Conservation (phyloP, 30 jellyfish, hydroid and myxozoan species). For the Aurelia coerulea region DNA sequence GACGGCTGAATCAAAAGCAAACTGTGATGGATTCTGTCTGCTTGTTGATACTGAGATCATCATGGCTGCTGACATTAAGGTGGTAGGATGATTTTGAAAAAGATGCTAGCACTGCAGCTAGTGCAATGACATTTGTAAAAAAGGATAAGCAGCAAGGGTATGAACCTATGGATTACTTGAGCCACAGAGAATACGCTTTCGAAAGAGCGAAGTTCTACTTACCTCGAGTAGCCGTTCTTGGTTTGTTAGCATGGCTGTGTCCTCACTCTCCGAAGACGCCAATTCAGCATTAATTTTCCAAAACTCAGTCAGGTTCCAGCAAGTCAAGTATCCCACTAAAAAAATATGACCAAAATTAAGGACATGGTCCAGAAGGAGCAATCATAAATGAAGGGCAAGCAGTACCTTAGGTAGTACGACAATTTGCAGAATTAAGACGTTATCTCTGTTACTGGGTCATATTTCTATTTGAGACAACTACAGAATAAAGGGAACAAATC, state of each 20-base stretch:
- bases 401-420: not conserved
- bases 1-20: too few species aligned
- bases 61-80: too few species aligned
- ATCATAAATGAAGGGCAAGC: too few species aligned
- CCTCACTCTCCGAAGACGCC: slow-evolving; percentile 11
- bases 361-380: too few species aligned
- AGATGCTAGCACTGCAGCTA: too few species aligned
- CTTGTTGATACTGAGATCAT: too few species aligned
- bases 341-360: not conserved
- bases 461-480: not conserved
- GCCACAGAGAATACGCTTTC: too few species aligned
- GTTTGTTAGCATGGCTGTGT: slow-evolving; percentile 21
- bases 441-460: not conserved
- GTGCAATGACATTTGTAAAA: too few species aligned
- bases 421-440: not conserved
- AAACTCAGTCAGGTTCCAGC: slow-evolving; percentile 61
- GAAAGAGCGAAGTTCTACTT: not conserved
- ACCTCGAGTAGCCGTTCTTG: slow-evolving; percentile 67
- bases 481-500: not conserved
- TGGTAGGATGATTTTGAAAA: too few species aligned
- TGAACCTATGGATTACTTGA: too few species aligned
- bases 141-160: too few species aligned
- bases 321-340: slow-evolving; percentile 71
- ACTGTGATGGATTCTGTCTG: too few species aligned
- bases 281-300: slow-evolving; percentile 50